These are phyloP conservation scores for Oncorhynchus kisutch DNA, from an alignment of 2,113 vertebrate genomes.

Conservation along the genomic window DNA sequence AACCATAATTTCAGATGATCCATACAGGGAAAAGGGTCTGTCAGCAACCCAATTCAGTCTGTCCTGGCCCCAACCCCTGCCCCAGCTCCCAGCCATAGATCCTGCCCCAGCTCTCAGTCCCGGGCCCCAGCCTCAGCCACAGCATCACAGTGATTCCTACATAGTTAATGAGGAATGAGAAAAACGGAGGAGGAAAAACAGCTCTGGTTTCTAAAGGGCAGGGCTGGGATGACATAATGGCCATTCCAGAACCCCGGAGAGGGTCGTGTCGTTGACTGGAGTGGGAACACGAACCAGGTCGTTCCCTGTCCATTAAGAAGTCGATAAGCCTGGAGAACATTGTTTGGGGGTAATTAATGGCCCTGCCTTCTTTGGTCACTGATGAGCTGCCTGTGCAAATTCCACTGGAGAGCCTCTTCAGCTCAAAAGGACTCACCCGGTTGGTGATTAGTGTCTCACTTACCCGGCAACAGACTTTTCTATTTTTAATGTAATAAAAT, in stretches of 20 bases:
- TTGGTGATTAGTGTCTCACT: constrained; percentile 57
- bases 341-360: constrained; percentile 78
- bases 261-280: constrained; percentile 68
- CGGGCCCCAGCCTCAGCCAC: constrained; percentile 12
- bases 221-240: constrained; percentile 73
- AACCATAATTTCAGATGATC: constrained; percentile 32
- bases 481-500: not conserved
- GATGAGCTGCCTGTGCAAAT: constrained; percentile 64
- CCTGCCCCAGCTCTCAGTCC: not conserved
- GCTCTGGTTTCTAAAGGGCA: constrained; percentile 72
- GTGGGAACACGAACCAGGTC: constrained; percentile 73
- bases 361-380: constrained; percentile 54
- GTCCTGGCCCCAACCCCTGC: not conserved
- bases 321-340: constrained; percentile 73
- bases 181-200: constrained; percentile 54
- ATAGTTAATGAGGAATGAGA: constrained; percentile 73
- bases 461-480: constrained; percentile 17
- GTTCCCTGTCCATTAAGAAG: constrained; percentile 77
- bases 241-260: constrained; percentile 59
- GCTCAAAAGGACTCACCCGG: constrained; percentile 52
- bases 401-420: constrained; percentile 61
- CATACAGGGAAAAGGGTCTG: constrained; percentile 27
- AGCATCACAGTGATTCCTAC: constrained; percentile 57
- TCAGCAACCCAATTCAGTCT: constrained; percentile 61
- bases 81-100: not conserved